Base-by-base conservation (phyloP, 1,140 invertebrate genomes). In the Drosophila auraria region DNA sequence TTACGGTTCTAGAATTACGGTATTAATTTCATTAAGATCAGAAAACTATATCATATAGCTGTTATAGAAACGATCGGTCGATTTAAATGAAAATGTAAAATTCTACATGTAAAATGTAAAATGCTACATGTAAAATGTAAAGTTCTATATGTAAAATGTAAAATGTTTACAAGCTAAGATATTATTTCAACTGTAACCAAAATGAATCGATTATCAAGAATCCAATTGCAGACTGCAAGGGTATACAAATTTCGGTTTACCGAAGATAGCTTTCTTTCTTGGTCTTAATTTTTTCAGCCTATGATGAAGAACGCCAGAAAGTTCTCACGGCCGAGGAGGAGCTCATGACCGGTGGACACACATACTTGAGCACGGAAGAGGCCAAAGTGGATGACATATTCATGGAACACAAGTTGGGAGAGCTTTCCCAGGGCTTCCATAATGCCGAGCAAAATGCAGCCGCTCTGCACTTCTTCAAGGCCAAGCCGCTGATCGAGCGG, bases 401-500 rank as follows among this genome's bases (percentile, higher is more conserved):
- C 9, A 96, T 97, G 95, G 83, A 90, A 33, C 93, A 93, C 51
- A 97, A 97, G 91, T 66, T 93, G 3, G 87, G 92, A 15, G 96
- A 97, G 91, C 23, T 93, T 51, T 61, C 82, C 0, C 79, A 79
- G 30, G 92, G 91, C 0, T 92, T 83, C 23, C 78, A 69, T 2
- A 82, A 83, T 82, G 74, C 76, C 2, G 89, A 91, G 11, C 78
- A 82, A 23, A 92, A 92, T 82, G 73, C 95, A 8, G 95, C 96
- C 0, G 94, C 95, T 0, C 91, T 93, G 12, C 95, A 96, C 86
- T 97, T 97, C 79, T 95, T 97, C 63, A 82, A 93, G 3, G 94
- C 94, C 0, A 96, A 95, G 79, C 57, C 93, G 0, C 54, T 94
- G 5, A 96, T 97, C 47, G 94, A 95, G 14, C 79, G 94, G 1